Percentiles rank a stretch among this genome's conserved stretches.
These are phyloP conservation scores for Papilio polytes DNA, from an alignment of 1,140 invertebrate species.

Conservation along the genomic window DNA sequence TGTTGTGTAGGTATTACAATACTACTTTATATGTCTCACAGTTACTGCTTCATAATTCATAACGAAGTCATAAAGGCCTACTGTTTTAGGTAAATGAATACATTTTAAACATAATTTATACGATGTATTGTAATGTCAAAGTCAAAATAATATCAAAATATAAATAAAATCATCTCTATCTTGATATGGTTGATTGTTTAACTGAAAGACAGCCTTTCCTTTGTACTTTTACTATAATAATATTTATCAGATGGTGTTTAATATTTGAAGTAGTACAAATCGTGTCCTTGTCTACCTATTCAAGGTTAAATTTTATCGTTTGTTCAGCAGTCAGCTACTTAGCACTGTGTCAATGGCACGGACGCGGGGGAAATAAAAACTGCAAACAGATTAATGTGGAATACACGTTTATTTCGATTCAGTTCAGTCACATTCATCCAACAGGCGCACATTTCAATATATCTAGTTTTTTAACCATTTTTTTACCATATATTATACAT, in stretches of 20 bases:
- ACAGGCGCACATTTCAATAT: constrained; percentile 59
- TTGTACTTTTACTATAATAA: background rate
- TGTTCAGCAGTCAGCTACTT: background rate
- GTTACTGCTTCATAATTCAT: background rate
- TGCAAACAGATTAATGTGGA: constrained; percentile 67
- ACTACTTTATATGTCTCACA: background rate
- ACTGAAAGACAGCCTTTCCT: background rate
- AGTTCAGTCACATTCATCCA: constrained; percentile 59
- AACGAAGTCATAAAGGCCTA: background rate
- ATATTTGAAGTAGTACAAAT: background rate
- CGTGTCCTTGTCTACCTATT: background rate
- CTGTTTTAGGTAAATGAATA: background rate
- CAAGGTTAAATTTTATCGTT: constrained; percentile 19
- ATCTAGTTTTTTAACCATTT: constrained; percentile 58
- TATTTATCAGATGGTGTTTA: background rate
- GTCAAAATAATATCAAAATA: too few relatives aligned
- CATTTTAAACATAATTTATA: background rate
- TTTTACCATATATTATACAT: constrained; percentile 39
- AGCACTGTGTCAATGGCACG: constrained; percentile 24
- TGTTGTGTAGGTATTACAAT: background rate
- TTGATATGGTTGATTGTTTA: background rate
- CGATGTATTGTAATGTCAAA: too few relatives aligned
- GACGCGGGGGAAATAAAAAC: constrained; percentile 57
- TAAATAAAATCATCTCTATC: background rate
- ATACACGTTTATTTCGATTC: constrained; percentile 76